Conservation (phyloP, 2,113 vertebrate species). For the Passerina amoena region DNA sequence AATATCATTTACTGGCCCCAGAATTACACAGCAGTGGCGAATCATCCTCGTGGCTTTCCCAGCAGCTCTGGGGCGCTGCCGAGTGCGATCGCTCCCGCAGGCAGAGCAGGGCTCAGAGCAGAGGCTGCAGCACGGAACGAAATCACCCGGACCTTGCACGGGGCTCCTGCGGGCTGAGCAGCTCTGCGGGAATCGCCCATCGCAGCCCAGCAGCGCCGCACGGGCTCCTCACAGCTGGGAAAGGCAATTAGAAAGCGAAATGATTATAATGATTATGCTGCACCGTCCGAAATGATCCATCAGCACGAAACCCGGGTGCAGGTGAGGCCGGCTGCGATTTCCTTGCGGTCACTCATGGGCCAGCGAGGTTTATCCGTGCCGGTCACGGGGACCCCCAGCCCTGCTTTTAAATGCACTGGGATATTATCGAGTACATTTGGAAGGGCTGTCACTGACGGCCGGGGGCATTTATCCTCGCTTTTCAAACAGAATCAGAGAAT, state of each 20-base stretch:
- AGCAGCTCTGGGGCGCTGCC: neutral
- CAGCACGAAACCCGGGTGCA: fast-evolving
- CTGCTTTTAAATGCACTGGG: fast-evolving
- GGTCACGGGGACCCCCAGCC: fast-evolving
- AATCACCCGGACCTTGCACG: neutral
- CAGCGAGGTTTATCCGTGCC: fast-evolving
- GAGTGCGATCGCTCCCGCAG: fast-evolving
- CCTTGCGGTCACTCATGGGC: fast-evolving
- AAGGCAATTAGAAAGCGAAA: neutral
- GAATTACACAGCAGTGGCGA: neutral
- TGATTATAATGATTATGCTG: fast-evolving
- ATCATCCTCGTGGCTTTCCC: neutral
- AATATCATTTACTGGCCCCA: neutral
- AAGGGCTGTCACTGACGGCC: neutral
- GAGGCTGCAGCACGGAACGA: neutral
- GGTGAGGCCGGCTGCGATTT: neutral
- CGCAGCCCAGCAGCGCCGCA: fast-evolving
- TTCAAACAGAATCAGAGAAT: neutral
- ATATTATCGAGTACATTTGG: fast-evolving
- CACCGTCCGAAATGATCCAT: neutral
- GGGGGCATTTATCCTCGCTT: neutral
- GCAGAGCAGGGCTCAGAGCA: neutral
- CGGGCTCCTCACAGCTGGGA: fast-evolving
- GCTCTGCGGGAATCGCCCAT: fast-evolving
- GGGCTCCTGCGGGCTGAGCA: neutral